Evolutionary conservation across 2,888 invertebrate genomes (phyloP), one percentile per base, ranked within the genome.

Genomic region (Elmis aenea): DNA sequence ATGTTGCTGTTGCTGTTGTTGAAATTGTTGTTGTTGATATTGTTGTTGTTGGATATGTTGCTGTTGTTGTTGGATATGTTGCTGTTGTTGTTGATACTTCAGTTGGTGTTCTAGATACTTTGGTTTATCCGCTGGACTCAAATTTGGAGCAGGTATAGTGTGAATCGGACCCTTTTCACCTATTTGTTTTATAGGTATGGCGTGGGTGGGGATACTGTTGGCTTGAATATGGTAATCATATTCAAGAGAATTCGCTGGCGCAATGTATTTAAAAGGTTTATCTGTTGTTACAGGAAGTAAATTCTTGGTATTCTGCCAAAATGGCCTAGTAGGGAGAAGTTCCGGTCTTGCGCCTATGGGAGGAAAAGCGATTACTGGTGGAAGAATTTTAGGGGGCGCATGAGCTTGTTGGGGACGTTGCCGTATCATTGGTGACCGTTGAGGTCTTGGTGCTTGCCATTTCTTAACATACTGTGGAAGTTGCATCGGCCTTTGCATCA

Each of bases 91-190:
- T 57, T 61, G 25, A 57, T 55, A 44, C 11, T 44, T 39, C 14
- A 14, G 9, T 33, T 15, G 29, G 5, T 9, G 8, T 20, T 26
- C 11, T 30, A 8, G 30, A 9, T 9, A 9, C 38, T 23, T 74
- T 0, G 81, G 80, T 54, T 76, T 80, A 59, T 81, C 80, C 1
- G 78, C 75, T 4, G 77, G 73, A 48, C 81, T 81, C 29, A 89
- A 71, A 70, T 88, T 87, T 5, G 89, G 89, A 13, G 89, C 88
- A 57, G 87, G 87, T 48, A 89, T 86, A 5, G 88, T 87, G 66
- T 87, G 87, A 59, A 89, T 88, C 2, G 87, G 87, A 51, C 85
- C 85, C 59, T 77, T 75, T 36, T 68, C 67, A 5, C 64, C 68
- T 23, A 66, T 48, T 53, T 67, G 68, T 37, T 68, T 64, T 13